These are phyloP conservation scores for Oikopleura vanhoeffeni DNA, from an alignment of 23 tunicate genomes.

Conservation along the genomic window DNA sequence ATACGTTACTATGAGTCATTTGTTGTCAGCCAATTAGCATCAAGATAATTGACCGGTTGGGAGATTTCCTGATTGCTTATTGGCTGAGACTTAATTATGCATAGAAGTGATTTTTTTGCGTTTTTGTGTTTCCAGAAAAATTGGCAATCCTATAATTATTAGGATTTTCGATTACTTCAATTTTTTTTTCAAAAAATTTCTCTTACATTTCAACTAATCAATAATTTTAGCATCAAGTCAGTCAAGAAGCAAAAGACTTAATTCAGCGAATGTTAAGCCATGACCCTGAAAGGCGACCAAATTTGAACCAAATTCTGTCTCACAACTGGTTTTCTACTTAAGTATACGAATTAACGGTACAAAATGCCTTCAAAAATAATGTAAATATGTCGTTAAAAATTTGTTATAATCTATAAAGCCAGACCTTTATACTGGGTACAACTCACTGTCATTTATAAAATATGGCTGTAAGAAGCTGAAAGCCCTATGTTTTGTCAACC, in stretches of 20 bases:
- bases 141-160: too few relatives aligned
- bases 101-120: too few relatives aligned
- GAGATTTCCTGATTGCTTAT: background rate
- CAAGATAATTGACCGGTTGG: background rate
- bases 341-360: too few relatives aligned
- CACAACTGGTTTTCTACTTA: constrained; percentile 52
- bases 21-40: background rate
- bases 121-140: too few relatives aligned
- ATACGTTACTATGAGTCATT: background rate
- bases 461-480: too few relatives aligned
- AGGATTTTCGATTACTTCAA: too few relatives aligned
- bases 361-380: too few relatives aligned
- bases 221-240: constrained; percentile 17
- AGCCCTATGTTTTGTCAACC: too few relatives aligned
- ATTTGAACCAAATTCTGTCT: constrained; percentile 18
- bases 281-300: constrained; percentile 36
- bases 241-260: constrained; percentile 24
- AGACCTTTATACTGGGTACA: background rate
- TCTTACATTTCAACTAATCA: too few relatives aligned
- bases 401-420: background rate
- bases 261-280: constrained; percentile 30
- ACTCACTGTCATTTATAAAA: constrained; percentile 4
- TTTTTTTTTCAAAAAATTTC: too few relatives aligned
- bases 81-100: background rate
- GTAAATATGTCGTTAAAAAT: too few relatives aligned